Evolutionary conservation across 2,888 invertebrate species (phyloP).

Genomic region (Eugnorisma glareosa): DNA sequence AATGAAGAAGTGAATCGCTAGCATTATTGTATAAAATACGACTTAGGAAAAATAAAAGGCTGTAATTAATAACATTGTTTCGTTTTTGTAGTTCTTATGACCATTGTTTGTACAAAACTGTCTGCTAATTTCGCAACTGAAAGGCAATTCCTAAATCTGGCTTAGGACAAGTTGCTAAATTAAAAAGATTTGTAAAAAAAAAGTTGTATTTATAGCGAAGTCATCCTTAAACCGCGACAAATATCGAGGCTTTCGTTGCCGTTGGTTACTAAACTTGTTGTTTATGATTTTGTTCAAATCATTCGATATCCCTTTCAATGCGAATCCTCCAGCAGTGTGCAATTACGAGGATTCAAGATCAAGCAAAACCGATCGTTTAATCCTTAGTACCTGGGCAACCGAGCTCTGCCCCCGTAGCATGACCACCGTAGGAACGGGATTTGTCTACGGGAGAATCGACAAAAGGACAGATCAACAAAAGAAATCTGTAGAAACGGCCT

Average conservation of each 20-base stretch:
- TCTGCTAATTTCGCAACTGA: not conserved
- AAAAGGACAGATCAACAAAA: too few relatives aligned
- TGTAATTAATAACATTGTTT: constrained; percentile 32
- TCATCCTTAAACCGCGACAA: too few relatives aligned
- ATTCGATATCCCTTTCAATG: too few relatives aligned
- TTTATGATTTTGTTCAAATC: not conserved
- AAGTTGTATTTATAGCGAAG: too few relatives aligned
- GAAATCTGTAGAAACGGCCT: too few relatives aligned
- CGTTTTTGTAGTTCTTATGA: not conserved
- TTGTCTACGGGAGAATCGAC: too few relatives aligned
- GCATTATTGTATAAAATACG: constrained; percentile 25
- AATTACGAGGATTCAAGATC: not conserved
- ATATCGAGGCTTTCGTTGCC: not conserved
- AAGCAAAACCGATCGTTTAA: not conserved
- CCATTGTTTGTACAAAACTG: not conserved
- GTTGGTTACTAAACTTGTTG: not conserved
- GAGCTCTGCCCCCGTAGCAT: too few relatives aligned
- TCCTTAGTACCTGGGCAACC: too few relatives aligned
- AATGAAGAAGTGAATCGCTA: constrained; percentile 35
- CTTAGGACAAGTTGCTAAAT: not conserved
- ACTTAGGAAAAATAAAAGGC: constrained; percentile 51
- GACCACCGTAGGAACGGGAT: too few relatives aligned
- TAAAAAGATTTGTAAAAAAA: not conserved
- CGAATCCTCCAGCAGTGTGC: not conserved
- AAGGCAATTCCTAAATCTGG: not conserved